Evolutionary conservation across 2,797 vertebrate genomes (phyloP), one percentile per base, ranked within the genome.

Genomic region (Eupleurogrammus muticus): DNA sequence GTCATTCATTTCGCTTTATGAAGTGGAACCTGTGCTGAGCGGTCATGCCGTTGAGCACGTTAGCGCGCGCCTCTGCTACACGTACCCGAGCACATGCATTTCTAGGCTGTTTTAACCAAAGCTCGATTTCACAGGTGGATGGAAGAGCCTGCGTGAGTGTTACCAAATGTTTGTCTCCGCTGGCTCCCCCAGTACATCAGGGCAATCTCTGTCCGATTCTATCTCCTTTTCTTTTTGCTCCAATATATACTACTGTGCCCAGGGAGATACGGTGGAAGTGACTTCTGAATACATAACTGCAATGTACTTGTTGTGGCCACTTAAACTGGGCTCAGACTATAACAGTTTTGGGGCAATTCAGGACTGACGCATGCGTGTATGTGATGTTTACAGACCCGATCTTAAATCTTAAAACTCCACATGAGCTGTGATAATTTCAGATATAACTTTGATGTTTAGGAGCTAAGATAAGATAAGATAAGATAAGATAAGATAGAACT

Each of bases 1-100:
- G 77, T 67, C 81, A 81, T 85, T 85, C 79, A 81, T 87, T 88
- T 81, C 62, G 20, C 40, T 90, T 91, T 85, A 90, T 90, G 88
- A 79, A 82, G 84, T 87, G 86, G 82, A 90, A 90, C 85, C 76
- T 77, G 67, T 63, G 79, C 72, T 56, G 55, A 68, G 61, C 66
- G 82, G 68, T 79, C 83, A 66, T 63, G 53, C 81, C 64, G 82
- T 83, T 84, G 82, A 72, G 60, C 67, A 57, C 77, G 85, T 89
- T 85, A 86, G 56, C 73, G 68, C 65, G 44, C 34, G 10, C 28
- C 63, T 49, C 55, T 58, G 62, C 64, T 55, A 63, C 72, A 71
- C 67, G 80, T 82, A 67, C 48, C 24, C 5, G 40, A 55, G 61
- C n/a, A 20, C 72, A 62, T 73, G 79, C 53, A 67, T 71, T 70